Conservation (phyloP, 92 coral and sea anemone species). For the Zoanthus solanderi region DNA sequence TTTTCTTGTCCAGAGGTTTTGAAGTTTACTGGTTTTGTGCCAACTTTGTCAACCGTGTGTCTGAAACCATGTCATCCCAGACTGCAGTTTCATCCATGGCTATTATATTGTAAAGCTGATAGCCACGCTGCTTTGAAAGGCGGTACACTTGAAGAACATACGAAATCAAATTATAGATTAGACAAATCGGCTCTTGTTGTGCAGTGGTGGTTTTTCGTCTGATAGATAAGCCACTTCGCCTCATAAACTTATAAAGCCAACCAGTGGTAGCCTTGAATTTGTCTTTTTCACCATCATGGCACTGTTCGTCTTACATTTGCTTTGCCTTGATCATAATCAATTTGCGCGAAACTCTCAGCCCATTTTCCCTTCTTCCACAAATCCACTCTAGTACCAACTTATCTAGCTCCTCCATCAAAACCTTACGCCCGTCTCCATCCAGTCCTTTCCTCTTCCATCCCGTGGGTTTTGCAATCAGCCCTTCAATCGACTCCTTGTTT, state of each 20-base stretch:
- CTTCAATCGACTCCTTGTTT: slow-evolving; percentile 30
- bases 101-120: slow-evolving; percentile 47
- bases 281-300: background rate
- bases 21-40: slow-evolving; percentile 39
- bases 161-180: slow-evolving; percentile 51
- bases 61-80: slow-evolving; percentile 63
- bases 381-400: slow-evolving; percentile 54
- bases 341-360: slow-evolving; percentile 52
- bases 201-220: slow-evolving; percentile 54
- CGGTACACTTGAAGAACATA: slow-evolving; percentile 55
- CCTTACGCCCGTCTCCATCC: slow-evolving; percentile 53
- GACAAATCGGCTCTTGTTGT: slow-evolving; percentile 43
- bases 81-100: slow-evolving; percentile 59
- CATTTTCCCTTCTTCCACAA: slow-evolving; percentile 53
- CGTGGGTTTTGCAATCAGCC: slow-evolving; percentile 27
- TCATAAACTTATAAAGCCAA: slow-evolving; percentile 51
- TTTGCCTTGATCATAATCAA: slow-evolving; percentile 33
- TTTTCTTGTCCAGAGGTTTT: slow-evolving; percentile 60
- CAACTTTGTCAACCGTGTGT: slow-evolving; percentile 60
- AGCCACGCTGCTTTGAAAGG: slow-evolving; percentile 36
- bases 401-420: slow-evolving; percentile 40
- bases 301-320: slow-evolving; percentile 38
- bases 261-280: slow-evolving; percentile 47
- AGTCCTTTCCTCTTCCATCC: slow-evolving; percentile 40
- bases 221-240: slow-evolving; percentile 42